Base-by-base conservation (phyloP, 2,888 invertebrate genomes). In the Stramonita haemastoma region DNA sequence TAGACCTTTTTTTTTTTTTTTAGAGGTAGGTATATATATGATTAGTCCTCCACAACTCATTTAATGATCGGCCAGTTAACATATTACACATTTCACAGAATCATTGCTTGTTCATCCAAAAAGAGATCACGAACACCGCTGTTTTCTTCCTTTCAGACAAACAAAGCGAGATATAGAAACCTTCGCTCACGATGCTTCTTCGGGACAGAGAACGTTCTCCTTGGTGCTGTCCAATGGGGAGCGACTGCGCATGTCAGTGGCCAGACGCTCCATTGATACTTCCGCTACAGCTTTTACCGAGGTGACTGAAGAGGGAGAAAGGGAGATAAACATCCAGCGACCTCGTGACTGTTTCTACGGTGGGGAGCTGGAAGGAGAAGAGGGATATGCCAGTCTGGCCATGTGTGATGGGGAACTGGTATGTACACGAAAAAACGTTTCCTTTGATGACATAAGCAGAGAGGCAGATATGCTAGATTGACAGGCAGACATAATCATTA, bases 271-370 rank as follows among this genome's bases (percentile, higher is more conserved):
- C 17, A 56, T 73, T 5, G 73, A 73, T 22, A 87, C 46, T 46
- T 73, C 87, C 29, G 87, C 46, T 19, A 56, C 77, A 17, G 56
- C 15, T 46, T 36, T 87, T 0, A 83, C 81, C 6, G 81, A 83
- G 26, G 22, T 83, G 29, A 83, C 36, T 26, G 36, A 83, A 26
- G 81, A 77, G 46, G 73, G 87, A 87, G 77, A 83, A 83, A 83
- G 36, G 81, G 81, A 46, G 81, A 83, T 46, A 46, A 46, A n/a
- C 15, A 32, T 46, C 1, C 46, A 46, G 8, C 29, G 79, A n/a
- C 36, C 32, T 79, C 19, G 87, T 56, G 87, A 79, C 34, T 87
- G 87, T 57, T 87, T 87, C 87, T 87, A 79, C 87, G 79, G 87
- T 17, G 87, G 87, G 2, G 19, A 19, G 17, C 29, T 87, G 56